These are phyloP conservation scores for Frankliniella fusca DNA, from an alignment of 2,888 invertebrate species.

Conservation along the genomic window DNA sequence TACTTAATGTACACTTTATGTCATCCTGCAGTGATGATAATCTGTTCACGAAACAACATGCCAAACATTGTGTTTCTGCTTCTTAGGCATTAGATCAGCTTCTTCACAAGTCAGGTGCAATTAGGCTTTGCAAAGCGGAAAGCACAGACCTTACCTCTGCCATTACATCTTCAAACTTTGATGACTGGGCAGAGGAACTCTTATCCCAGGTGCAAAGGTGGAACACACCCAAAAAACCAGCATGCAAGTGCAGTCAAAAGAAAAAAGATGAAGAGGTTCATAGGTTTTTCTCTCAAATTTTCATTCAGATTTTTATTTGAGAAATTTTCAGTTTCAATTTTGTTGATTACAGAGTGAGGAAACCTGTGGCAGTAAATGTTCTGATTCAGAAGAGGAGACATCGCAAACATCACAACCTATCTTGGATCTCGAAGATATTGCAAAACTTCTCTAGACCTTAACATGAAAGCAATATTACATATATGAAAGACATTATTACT, in stretches of 20 bases:
- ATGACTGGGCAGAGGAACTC: neutral
- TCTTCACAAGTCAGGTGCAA: conserved; percentile 3
- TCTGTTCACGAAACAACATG: neutral
- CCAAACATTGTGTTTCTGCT: neutral
- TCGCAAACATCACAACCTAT: neutral
- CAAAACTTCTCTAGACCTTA: neutral
- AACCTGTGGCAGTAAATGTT: neutral
- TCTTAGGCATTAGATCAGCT: neutral
- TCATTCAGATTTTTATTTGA: neutral
- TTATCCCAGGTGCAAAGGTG: neutral
- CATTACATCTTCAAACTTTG: neutral
- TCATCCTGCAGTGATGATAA: neutral
- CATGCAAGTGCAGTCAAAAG: neutral
- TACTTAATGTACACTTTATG: neutral
- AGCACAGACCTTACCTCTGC: neutral
- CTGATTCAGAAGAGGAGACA: neutral
- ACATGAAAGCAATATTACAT: too few species aligned
- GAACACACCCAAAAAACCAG: neutral
- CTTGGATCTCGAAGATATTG: neutral
- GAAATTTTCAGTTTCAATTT: neutral
- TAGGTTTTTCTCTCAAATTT: neutral
- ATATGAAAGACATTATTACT: too few species aligned
- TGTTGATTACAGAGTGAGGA: neutral
- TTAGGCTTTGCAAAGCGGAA: neutral
- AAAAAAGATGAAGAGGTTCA: neutral